These are phyloP conservation scores for Nephrotoma guestfalica DNA, from an alignment of 2,888 invertebrate genomes.

Conservation along the genomic window DNA sequence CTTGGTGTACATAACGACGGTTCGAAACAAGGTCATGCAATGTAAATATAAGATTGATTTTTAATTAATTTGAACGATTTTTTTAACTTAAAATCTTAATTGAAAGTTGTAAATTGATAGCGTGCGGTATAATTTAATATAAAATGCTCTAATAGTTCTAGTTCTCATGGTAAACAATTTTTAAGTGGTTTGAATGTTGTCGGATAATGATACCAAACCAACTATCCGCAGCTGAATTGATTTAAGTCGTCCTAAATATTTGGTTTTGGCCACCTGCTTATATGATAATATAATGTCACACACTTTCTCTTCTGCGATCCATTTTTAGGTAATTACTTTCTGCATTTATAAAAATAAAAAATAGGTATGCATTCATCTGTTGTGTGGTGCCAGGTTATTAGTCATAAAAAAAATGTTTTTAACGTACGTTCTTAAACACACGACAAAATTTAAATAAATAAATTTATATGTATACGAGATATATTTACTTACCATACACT, in stretches of 20 bases:
- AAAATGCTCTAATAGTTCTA: neutral
- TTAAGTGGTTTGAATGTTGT: neutral
- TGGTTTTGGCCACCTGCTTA: neutral
- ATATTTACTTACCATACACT: neutral
- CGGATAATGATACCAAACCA: neutral
- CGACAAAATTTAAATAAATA: neutral
- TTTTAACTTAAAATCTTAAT: neutral
- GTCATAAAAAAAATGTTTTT: neutral
- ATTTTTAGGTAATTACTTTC: neutral
- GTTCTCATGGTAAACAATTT: neutral
- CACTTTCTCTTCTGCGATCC: neutral
- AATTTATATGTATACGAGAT: neutral
- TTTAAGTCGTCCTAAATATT: neutral
- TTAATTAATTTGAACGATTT: neutral
- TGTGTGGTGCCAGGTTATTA: neutral
- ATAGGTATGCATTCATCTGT: neutral
- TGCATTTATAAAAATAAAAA: neutral
- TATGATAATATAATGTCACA: neutral
- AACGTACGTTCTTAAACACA: neutral
- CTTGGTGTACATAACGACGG: neutral
- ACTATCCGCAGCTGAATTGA: neutral
- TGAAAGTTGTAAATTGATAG: neutral
- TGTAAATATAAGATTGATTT: neutral
- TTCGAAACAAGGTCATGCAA: neutral
- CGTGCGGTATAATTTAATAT: neutral